Evolutionary conservation across 64 coral and sea anemone genomes (phyloP), one percentile per base, ranked within the genome.

Genomic region (Exaiptasia diaphana): DNA sequence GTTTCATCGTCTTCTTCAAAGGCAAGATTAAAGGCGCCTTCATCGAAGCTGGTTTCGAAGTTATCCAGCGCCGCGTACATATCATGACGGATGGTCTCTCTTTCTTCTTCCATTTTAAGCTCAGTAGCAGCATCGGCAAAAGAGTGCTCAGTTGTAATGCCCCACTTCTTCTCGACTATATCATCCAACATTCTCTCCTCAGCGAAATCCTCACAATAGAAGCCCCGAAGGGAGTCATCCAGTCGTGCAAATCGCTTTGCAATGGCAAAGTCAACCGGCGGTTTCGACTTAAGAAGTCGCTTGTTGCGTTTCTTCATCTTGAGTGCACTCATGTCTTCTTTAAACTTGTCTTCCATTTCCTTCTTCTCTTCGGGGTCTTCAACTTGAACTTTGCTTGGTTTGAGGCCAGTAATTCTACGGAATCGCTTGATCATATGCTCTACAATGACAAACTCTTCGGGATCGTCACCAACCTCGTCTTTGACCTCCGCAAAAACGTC

Each of bases 401-500:
- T 57, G 53, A 95, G 50, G 7, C 91, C 91, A 23, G 91, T 85
- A 32, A 82, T 77, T 34, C 87, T 79, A 14, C 75, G 87, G n/a
- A 99, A 85, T 28, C 83, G 62, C 12, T 55, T 77, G 31, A 99
- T 82, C 81, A 96, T 90, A 35, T 84, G 90, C 6, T 96, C 93
- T 4, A 96, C 82, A 10, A 96, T 86, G 18, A 86, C 93, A 68
- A 90, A 90, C 23, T 96, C 93, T 1, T 68, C 87, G 10, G 69
- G 38, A 28, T 80, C 76, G 0, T 84, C 81, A 15, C 41, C 58
- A 0, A 81, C 59, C 34, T 43, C 29, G 22, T 76, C 93, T 44
- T 90, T 86, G 10, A 96, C 87, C 28, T 96, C 93, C 2, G 93
- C 77, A 55, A 90, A 96, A 34, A 90, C 86, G 35, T 96, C 93